Percentiles rank a stretch among this genome's conserved stretches.
Evolutionary conservation across 2,797 vertebrate genomes (phyloP).

Genomic region (Lacerta agilis): DNA sequence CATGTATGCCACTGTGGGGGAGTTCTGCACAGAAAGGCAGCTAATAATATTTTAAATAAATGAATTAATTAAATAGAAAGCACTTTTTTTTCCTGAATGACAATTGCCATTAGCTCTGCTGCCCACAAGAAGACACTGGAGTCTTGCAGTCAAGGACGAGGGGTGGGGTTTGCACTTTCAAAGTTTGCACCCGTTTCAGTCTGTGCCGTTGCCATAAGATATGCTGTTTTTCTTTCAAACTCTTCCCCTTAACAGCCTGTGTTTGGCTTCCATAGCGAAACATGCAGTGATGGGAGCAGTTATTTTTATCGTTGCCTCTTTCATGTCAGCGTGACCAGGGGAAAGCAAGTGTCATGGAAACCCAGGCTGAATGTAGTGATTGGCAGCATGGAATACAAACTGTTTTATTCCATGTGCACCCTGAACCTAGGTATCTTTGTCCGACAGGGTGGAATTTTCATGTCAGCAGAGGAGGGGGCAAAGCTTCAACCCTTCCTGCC

Average conservation of each 20-base stretch:
- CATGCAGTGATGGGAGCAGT: not conserved
- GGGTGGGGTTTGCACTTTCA: not conserved
- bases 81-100: too few species aligned
- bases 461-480: too few species aligned
- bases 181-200: not conserved
- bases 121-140: not conserved
- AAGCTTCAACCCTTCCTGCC: too few species aligned
- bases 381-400: not conserved
- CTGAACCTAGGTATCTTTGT: too few species aligned
- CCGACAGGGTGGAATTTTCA: too few species aligned
- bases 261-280: not conserved
- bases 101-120: not conserved
- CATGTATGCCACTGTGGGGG: too few species aligned
- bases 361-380: not conserved
- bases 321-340: constrained; percentile 1
- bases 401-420: not conserved
- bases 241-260: not conserved
- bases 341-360: constrained; percentile 39
- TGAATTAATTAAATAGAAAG: not conserved
- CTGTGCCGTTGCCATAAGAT: not conserved
- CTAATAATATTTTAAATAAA: not conserved
- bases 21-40: too few species aligned
- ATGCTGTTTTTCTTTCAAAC: not conserved
- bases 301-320: constrained; percentile 40
- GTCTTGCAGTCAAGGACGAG: not conserved